Base-by-base conservation (phyloP, 2,888 invertebrate species). In the Teinopalpus imperialis region DNA sequence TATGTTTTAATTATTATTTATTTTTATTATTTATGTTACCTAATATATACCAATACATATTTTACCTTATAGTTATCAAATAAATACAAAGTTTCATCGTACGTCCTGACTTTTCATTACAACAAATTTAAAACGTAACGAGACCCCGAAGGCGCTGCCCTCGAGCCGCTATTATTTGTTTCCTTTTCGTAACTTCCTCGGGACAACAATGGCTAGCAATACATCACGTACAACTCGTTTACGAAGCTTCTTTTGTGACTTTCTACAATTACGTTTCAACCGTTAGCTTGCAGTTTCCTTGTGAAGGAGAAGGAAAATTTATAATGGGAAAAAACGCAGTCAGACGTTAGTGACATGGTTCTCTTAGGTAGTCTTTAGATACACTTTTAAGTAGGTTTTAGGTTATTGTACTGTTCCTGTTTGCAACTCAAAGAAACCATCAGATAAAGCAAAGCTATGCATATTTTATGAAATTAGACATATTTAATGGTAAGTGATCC, bases 181-280 rank as follows among this genome's bases (percentile, higher is more conserved):
- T 45, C 45, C 21, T 27, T 45, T 41, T 41, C 31, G 16, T 10
- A 41, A 41, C 41, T 41, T 41, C 41, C 16, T 23, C 34, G 21
- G 34, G 34, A 45, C 45, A 32, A 45, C 45, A 45, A 45, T 45
- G 34, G 27, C 32, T 14, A 9, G 34, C 39, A 29, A 45, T 40
- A 45, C 40, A 40, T 45, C 39, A 34, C 39, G 45, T 45, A 40
- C 39, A 27, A 45, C 40, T 40, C 45, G 45, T 45, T 45, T 40
- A 34, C 45, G 45, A 34, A 45, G 45, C 45, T 45, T 45, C 45
- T 34, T 45, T 45, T 40, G 39, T 45, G 45, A 45, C 40, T 45
- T 45, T 34, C 34, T 29, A 40, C 32, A 39, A 32, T 39, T 45
- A 45, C 26, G 20, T 44, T 39, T 32, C 37, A 37, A 37, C 20